phyloP scores from a whole-genome alignment of 2,113 vertebrate species.

The Machaerirhynchus nigripectus region DNA sequence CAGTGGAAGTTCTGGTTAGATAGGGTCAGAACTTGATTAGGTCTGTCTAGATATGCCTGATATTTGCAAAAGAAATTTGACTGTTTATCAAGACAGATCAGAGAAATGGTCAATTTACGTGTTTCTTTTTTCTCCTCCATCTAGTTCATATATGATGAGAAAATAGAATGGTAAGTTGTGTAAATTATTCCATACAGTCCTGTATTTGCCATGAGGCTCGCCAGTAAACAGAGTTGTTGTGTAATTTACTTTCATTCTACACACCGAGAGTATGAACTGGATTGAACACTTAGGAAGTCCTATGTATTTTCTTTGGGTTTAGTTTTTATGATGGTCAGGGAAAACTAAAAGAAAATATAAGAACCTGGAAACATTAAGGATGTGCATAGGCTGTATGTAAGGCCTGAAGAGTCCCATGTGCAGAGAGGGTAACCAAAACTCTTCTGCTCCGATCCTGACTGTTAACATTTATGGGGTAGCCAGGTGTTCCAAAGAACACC shows the following conservation, averaged over 20 bases:
- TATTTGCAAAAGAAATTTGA: background rate
- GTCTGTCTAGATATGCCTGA: background rate
- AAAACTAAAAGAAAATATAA: background rate
- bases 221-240: background rate
- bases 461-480: background rate
- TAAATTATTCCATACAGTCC: background rate
- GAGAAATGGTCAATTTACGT: background rate
- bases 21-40: background rate
- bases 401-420: background rate
- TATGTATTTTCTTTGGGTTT: background rate
- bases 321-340: background rate
- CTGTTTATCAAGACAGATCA: background rate
- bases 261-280: background rate
- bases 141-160: slow-evolving; percentile 95
- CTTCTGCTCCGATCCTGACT: background rate
- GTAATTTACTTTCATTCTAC: background rate
- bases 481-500: background rate
- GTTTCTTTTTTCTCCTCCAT: slow-evolving; percentile 26
- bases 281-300: background rate
- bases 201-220: background rate
- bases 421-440: background rate
- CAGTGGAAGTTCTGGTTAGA: background rate
- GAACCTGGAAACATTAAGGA: background rate
- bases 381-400: background rate
- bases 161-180: slow-evolving; percentile 92